These are phyloP conservation scores for Zaprionus nigranus DNA, from an alignment of 1,140 invertebrate species.

Conservation along the genomic window DNA sequence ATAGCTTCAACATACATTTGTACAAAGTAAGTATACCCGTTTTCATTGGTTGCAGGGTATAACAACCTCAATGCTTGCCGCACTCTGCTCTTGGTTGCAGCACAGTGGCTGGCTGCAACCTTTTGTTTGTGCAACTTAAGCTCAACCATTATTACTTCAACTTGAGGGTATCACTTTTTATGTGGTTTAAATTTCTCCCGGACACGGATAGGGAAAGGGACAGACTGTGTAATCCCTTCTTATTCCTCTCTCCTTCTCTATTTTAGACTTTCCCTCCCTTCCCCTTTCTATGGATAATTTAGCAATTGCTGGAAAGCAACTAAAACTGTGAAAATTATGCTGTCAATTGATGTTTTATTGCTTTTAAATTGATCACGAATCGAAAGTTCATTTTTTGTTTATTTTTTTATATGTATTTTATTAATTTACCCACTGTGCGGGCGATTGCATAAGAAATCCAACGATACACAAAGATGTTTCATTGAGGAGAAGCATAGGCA, in stretches of 20 bases:
- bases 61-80: background rate
- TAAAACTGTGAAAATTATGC: slow-evolving; percentile 57
- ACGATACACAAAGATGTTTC: slow-evolving; percentile 14
- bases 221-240: slow-evolving; percentile 3
- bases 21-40: too few species aligned
- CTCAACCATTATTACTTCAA: slow-evolving; percentile 48
- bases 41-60: too few species aligned
- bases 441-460: slow-evolving; percentile 70
- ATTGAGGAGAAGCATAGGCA: background rate
- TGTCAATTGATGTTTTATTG: slow-evolving; percentile 78
- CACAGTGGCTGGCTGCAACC: slow-evolving; percentile 57
- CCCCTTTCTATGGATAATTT: slow-evolving; percentile 40
- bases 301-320: slow-evolving; percentile 55
- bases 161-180: slow-evolving; percentile 27
- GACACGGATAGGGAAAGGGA: slow-evolving; percentile 13
- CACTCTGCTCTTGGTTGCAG: slow-evolving; percentile 34
- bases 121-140: slow-evolving; percentile 63
- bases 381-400: slow-evolving; percentile 28
- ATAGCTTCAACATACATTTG: too few species aligned
- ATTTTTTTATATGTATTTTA: slow-evolving; percentile 15
- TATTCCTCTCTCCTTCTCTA: slow-evolving; percentile 1
- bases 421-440: slow-evolving; percentile 60
- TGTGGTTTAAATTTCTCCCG: slow-evolving; percentile 56
- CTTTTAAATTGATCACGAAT: slow-evolving; percentile 70
- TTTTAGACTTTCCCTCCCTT: background rate